phyloP scores from a whole-genome alignment of 2,888 invertebrate genomes.

The Caenorhabditis becei region DNA sequence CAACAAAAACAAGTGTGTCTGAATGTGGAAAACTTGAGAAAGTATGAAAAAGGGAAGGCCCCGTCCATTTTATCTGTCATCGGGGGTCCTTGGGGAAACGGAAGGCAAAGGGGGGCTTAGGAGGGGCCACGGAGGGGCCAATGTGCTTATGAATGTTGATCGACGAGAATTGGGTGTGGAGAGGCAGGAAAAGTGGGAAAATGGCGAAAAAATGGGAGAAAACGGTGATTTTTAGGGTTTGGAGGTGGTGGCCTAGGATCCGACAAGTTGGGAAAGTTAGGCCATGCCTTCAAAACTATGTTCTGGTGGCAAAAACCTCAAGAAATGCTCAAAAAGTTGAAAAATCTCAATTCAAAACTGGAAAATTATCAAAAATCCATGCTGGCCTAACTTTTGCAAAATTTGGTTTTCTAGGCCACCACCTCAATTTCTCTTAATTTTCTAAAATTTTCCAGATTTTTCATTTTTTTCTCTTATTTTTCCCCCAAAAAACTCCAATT shows the following conservation, averaged over 20 bases:
- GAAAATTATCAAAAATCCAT: too few species aligned
- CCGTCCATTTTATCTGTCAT: neutral
- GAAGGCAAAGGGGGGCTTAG: neutral
- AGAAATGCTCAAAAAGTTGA: too few species aligned
- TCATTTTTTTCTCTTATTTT: neutral
- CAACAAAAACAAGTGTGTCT: slow-evolving; percentile 2
- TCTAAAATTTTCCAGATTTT: neutral
- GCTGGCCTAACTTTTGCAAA: too few species aligned
- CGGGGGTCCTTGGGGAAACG: slow-evolving; percentile 8
- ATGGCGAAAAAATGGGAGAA: too few species aligned
- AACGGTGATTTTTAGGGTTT: too few species aligned
- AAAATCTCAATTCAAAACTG: too few species aligned
- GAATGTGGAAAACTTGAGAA: neutral
- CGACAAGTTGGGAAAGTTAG: slow-evolving; percentile 7
- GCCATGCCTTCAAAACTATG: neutral
- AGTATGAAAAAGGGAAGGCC: neutral
- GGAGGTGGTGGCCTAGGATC: slow-evolving; percentile 15
- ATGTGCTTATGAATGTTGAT: slow-evolving; percentile 14
- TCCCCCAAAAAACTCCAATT: too few species aligned
- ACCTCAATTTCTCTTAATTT: neutral
- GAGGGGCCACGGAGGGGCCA: neutral
- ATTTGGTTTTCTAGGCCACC: too few species aligned
- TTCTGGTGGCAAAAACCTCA: neutral
- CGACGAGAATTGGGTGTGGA: slow-evolving; percentile 10
- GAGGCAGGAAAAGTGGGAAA: neutral